A percentile compares a stretch with the other conserved stretches of the same genome.
These are phyloP conservation scores for Diachasmimorpha longicaudata DNA, from an alignment of 1,140 invertebrate genomes.

Conservation along the genomic window DNA sequence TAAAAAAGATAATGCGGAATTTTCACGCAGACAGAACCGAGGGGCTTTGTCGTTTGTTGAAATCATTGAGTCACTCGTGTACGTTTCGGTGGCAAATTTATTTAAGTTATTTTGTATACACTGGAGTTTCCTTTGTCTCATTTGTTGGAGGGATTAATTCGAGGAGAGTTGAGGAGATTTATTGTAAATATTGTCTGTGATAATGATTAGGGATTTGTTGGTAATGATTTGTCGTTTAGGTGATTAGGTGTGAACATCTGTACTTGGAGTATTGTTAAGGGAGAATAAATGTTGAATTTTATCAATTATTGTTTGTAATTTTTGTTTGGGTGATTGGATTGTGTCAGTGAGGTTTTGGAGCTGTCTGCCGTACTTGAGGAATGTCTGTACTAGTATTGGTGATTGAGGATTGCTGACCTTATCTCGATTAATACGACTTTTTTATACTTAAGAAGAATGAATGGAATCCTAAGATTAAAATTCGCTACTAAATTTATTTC, in stretches of 20 bases:
- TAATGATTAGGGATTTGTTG: background rate
- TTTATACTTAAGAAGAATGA: background rate
- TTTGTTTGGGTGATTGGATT: background rate
- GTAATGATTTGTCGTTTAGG: background rate
- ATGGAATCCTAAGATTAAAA: background rate
- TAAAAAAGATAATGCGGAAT: slow-evolving; percentile 8
- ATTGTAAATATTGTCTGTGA: slow-evolving; percentile 9
- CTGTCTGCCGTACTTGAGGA: background rate
- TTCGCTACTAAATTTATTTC: background rate
- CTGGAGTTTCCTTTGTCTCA: too few relatives aligned
- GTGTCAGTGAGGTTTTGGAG: background rate
- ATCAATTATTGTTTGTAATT: background rate
- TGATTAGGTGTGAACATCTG: background rate
- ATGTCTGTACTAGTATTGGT: background rate
- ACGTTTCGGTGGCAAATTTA: too few relatives aligned
- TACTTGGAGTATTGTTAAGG: background rate
- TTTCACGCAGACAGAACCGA: too few relatives aligned
- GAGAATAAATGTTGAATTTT: background rate
- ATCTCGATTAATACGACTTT: background rate
- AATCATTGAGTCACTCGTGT: too few relatives aligned
- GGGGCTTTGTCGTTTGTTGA: too few relatives aligned
- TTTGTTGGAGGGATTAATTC: too few relatives aligned
- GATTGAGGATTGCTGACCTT: background rate
- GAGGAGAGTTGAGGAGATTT: background rate
- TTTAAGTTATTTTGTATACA: too few relatives aligned